A percentile compares a stretch with the other conserved stretches of the same genome.
Conservation (phyloP, 2,888 invertebrate genomes). For the Acleris cristana region DNA sequence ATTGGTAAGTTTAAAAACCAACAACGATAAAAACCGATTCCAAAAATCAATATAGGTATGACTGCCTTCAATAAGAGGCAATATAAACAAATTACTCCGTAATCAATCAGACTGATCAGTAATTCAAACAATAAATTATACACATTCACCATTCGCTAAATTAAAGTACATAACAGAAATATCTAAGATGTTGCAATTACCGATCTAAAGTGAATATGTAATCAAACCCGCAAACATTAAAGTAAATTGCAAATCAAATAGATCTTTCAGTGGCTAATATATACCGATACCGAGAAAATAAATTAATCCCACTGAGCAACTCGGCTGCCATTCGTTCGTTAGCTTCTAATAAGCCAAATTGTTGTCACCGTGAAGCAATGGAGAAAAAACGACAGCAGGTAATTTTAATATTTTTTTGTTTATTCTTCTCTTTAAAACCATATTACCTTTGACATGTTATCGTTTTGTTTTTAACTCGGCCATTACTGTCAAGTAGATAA, state of each 20-base stretch:
- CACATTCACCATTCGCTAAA: background rate
- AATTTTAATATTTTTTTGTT: background rate
- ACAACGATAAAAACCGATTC: no score
- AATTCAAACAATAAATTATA: background rate
- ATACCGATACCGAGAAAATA: slow-evolving; percentile 54
- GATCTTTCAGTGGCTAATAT: slow-evolving; percentile 55
- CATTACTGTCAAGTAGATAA: no score
- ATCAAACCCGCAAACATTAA: slow-evolving; percentile 23
- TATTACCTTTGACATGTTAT: no score
- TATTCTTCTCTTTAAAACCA: no score
- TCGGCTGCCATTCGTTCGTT: slow-evolving; percentile 67
- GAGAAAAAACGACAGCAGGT: slow-evolving; percentile 9
- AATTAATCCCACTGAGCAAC: slow-evolving; percentile 57
- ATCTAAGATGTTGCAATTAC: background rate
- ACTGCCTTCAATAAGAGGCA: no score
- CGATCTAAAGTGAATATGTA: slow-evolving; percentile 19
- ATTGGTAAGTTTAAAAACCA: no score
- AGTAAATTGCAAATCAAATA: slow-evolving; percentile 38
- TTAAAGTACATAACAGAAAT: background rate
- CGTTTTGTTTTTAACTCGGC: no score
- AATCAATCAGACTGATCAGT: no score
- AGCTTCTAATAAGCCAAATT: slow-evolving; percentile 70
- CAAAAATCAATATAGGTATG: no score
- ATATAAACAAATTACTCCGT: no score
- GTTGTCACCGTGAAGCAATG: slow-evolving; percentile 56